Percentiles rank a stretch among this genome's conserved stretches.
phyloP scores from a whole-genome alignment of 2,888 invertebrate genomes.

The Tetanocera ferruginea region DNA sequence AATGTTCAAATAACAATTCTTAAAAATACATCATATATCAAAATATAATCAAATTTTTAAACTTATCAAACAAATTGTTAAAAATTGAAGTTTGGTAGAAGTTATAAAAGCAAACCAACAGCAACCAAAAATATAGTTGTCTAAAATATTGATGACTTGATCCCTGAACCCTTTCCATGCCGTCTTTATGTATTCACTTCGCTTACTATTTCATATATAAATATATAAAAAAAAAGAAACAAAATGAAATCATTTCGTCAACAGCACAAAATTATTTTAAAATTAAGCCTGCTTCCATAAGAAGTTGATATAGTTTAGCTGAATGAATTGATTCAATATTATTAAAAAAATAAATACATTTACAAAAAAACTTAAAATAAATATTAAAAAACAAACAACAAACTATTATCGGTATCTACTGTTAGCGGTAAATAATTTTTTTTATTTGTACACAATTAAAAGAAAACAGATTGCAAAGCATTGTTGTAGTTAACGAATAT shows the following conservation, averaged over 20 bases:
- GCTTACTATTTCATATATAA: background rate
- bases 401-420: no score
- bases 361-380: conserved; percentile 9
- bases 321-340: conserved; percentile 13
- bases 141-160: background rate
- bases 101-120: no score
- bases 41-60: no score
- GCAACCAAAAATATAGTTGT: background rate
- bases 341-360: background rate
- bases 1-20: conserved; percentile 43
- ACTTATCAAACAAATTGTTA: no score
- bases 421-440: no score
- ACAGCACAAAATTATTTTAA: conserved; percentile 1
- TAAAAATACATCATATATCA: background rate
- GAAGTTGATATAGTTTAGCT: conserved; percentile 25
- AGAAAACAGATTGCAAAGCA: no score
- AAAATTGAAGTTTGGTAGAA: no score
- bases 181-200: background rate
- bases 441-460: no score
- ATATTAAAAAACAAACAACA: background rate
- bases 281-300: conserved; percentile 28
- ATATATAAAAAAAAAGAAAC: background rate
- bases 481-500: no score
- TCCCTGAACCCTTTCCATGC: background rate
- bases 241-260: conserved; percentile 12